Base-by-base conservation (phyloP, 2,113 vertebrate genomes). In the Brienomyrus brachyistius region DNA sequence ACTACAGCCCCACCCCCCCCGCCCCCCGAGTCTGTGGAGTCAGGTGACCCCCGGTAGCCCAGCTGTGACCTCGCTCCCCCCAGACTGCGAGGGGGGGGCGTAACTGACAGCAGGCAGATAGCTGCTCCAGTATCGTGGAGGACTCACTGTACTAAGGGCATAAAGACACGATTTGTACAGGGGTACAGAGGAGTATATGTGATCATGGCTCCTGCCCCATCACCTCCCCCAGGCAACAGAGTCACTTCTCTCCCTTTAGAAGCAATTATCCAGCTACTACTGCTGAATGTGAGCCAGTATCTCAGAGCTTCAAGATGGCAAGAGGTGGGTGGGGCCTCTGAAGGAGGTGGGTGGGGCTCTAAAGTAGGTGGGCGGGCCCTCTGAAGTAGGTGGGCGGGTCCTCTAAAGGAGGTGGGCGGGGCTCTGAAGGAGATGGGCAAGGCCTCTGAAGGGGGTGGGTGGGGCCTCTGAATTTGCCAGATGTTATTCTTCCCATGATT, bases 261-360 rank as follows among this genome's bases (percentile, higher is more conserved):
- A 77, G 88, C 45, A 91, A 92, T 92, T 91, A 91, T 31, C 66
- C 90, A 88, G 91, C 90, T 91, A 90, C 92, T 91, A 91, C 88
- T 87, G 90, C 90, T 88, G 80, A 82, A 80, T 89, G 84, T 90
- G 82, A 80, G 83, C 17, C 87, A 43, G 82, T 31, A 43, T 45
- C 88, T 90, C 84, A 89, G 62, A 88, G 50, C 86, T 51, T 90
- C 84, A 88, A 74, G 59, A n/a, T n/a, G 31, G 21, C 86, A 45
- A 82, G 88, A 56, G 62, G 40, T 90, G 88, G 87, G 88, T 40
- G 90, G 56, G 74, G 89, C 45, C 43, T 40, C 31, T 51, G 89
- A 92, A 90, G 5, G 54, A 50, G 70, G 27, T 90, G 88, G 86
- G 87, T 50, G 90, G 80, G 70, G 56, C 66, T 40, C 43, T 45